Conservation (phyloP, 2,113 vertebrate species). For the Gobiocypris rarus region DNA sequence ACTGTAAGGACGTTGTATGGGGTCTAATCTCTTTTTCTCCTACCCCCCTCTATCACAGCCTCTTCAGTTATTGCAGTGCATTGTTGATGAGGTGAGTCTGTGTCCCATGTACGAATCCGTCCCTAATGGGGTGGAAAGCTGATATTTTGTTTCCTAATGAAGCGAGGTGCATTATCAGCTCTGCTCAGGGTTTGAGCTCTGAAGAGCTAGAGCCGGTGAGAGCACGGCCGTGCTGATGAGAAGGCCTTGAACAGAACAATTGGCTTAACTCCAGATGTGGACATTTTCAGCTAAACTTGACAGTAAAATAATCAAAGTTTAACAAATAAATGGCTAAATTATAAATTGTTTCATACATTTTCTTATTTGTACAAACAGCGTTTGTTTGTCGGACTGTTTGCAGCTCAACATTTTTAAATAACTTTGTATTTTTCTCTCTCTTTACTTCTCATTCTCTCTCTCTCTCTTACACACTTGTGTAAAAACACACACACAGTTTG, state of each 20-base stretch:
- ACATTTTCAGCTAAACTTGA: background rate
- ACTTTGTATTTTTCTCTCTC: background rate
- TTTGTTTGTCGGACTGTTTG: background rate
- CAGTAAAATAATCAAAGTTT: slow-evolving; percentile 7
- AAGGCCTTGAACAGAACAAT: slow-evolving; percentile 31
- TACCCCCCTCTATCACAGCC: slow-evolving; percentile 84
- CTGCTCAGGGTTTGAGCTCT: slow-evolving; percentile 77
- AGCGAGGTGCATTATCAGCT: slow-evolving; percentile 94
- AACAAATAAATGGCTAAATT: background rate
- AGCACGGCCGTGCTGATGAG: slow-evolving; percentile 54
- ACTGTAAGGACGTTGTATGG: slow-evolving; percentile 91
- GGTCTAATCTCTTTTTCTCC: slow-evolving; percentile 76
- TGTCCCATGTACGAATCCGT: slow-evolving; percentile 99
- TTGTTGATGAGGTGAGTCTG: slow-evolving; percentile 99
- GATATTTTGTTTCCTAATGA: slow-evolving; percentile 99
- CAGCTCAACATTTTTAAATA: background rate
- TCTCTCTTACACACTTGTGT: background rate
- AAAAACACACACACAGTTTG: slow-evolving; percentile 47
- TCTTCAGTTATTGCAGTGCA: slow-evolving; percentile 99
- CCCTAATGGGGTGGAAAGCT: slow-evolving; percentile 99
- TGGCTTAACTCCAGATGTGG: slow-evolving; percentile 1
- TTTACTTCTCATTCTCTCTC: background rate
- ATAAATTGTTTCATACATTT: background rate
- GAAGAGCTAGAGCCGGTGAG: slow-evolving; percentile 62
- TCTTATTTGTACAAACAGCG: background rate